Conservation (phyloP, 1,140 invertebrate genomes). For the Plectus sambesii region DNA sequence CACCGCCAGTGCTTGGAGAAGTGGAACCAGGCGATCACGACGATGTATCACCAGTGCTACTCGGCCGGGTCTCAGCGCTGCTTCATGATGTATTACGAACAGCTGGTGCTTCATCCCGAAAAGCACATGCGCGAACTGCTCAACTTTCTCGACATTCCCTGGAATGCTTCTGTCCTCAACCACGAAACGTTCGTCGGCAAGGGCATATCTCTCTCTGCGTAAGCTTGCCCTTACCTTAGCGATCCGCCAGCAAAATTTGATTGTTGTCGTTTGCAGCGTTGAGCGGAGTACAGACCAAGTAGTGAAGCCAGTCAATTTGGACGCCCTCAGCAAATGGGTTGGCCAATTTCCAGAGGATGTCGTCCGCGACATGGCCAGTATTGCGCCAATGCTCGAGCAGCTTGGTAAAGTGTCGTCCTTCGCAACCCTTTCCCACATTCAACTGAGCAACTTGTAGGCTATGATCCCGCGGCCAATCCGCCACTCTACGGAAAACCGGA, state of each 20-base stretch:
- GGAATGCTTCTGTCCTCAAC: constrained; percentile 88
- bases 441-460: constrained; percentile 1
- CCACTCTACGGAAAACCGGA: constrained; percentile 81
- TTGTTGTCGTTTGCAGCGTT: no score
- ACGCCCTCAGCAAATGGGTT: constrained; percentile 92
- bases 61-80: constrained; percentile 66
- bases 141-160: constrained; percentile 77
- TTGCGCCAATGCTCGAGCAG: constrained; percentile 35
- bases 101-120: constrained; percentile 82
- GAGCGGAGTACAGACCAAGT: constrained; percentile 97
- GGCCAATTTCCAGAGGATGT: constrained; percentile 80
- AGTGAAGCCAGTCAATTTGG: constrained; percentile 89
- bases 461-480: no score
- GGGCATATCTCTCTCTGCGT: constrained; percentile 75
- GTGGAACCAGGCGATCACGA: constrained; percentile 86
- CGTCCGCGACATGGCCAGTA: constrained; percentile 49
- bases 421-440: neutral
- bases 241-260: neutral
- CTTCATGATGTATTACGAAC: constrained; percentile 86
- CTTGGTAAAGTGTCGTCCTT: constrained; percentile 30
- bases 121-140: constrained; percentile 78
- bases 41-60: constrained; percentile 86
- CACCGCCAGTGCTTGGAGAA: constrained; percentile 84
- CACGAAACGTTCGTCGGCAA: constrained; percentile 94
- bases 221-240: no score